Base-by-base conservation (phyloP, 2,113 vertebrate species). In the Paratilapia polleni region DNA sequence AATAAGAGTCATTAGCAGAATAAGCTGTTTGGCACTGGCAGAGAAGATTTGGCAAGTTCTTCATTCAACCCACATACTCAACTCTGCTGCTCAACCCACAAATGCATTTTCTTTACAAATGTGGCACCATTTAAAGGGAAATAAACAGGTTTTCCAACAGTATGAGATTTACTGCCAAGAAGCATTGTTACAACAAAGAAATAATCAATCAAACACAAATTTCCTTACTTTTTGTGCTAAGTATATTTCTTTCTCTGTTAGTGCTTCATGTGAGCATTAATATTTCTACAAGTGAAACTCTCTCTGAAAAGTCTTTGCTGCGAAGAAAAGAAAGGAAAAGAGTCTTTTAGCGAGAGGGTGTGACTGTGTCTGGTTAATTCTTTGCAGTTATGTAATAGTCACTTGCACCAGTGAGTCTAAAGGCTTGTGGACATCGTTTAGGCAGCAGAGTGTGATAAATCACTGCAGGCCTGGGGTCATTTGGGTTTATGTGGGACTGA, bases 321-420 rank as follows among this genome's bases (percentile, higher is more conserved):
- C 24, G 19, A 57, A 80, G 77, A 28, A 68, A 64, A 80, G 70
- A 81, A 36, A 76, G 20, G 57, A 78, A 68, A 70, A 70, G 66
- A 61, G 38, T 79, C 70, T 88, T 85, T 90, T 66, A 70, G 78
- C 5, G 2, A 77, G 57, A 87, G 87, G 90, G 90, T 36, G 90
- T 87, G 78, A 87, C 85, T 19, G 80, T 75, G 77, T 85, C 74
- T 83, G 80, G 41, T 78, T 85, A 78, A 68, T 86, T 88, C 79
- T 78, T 82, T 82, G 64, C 70, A 19, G 90, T 94, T 93, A 94
- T 86, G 90, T 89, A 91, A 92, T 63, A 75, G 81, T 78, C 79
- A 61, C 75, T 87, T 61, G 38, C 66, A 80, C 59, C 79, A 89
- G 52, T 85, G 52, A 85, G 77, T 64, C 78, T 49, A 58, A 68